Base-by-base conservation (phyloP, 35 echinoderm and acorn worm species). In the Anneissia japonica region DNA sequence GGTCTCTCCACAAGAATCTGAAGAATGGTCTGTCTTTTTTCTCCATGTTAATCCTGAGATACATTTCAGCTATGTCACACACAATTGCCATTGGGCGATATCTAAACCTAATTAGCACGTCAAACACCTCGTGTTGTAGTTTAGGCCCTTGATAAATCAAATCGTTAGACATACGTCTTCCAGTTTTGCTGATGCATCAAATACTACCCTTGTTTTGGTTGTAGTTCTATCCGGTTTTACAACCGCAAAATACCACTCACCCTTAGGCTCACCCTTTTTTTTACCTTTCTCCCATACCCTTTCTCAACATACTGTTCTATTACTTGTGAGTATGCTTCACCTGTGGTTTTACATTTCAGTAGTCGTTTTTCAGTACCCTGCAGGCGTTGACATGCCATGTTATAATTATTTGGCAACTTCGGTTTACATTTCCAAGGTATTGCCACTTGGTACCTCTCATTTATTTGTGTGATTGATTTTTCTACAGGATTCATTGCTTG, bases 181-280 rank as follows among this genome's bases (percentile, higher is more conserved):
- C 14, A 5, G 45, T 32, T 86, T 86, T 28, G 74, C 84, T 11
- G 84, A 86, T 12, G 84, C 84, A 78, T 86, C 84, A 39, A 86
- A 86, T 16, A 86, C 84, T 2, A 86, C 0, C 9, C 84, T 4
- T 4, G 74, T 77, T 32, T 86, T 86, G 0, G 73, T 78, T 4
- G 74, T 78, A 37, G 35, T 74, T 40, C 35, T 86, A 41, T 86
- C 84, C 39, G 84, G 74, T 0, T 39, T 11, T 1, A 86, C 84
- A 0, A 86, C 84, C 39, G 84, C 45, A 40, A 86, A 86, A 78
- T 86, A 38, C 28, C 51, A 64, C 12, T 64, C 28, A 64, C 13
- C 28, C n/a, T n/a, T n/a, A n/a, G n/a, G n/a, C 13, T 14, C n/a
- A n/a, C n/a, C n/a, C n/a, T n/a, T n/a, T n/a, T n/a, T n/a, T n/a